These are phyloP conservation scores for Fopius arisanus DNA, from an alignment of 1,140 invertebrate genomes.

Conservation along the genomic window DNA sequence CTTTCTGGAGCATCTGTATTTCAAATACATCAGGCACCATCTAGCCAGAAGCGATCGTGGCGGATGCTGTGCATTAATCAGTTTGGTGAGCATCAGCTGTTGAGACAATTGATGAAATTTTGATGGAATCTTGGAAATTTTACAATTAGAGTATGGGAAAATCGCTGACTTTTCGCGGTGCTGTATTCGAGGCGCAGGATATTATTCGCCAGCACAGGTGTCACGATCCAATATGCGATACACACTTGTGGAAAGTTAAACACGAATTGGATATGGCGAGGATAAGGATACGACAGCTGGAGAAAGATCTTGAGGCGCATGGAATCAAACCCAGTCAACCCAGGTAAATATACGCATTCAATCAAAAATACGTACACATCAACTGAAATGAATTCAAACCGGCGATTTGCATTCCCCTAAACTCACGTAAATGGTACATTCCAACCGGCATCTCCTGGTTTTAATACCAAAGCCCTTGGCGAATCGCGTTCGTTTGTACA, in stretches of 20 bases:
- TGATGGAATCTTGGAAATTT: too few species aligned
- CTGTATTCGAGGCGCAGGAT: constrained; percentile 86
- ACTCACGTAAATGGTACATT: too few species aligned
- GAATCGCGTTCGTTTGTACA: neutral
- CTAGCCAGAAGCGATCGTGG: constrained; percentile 87
- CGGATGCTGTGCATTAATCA: constrained; percentile 90
- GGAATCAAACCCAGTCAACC: constrained; percentile 78
- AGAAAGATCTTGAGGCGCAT: constrained; percentile 83
- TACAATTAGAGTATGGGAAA: constrained; percentile 70
- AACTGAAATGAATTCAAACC: neutral
- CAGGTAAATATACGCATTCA: constrained; percentile 54
- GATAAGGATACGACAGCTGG: constrained; percentile 82
- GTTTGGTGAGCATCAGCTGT: constrained; percentile 72
- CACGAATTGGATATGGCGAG: constrained; percentile 87
- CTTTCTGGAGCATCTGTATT: constrained; percentile 92
- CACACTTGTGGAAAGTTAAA: constrained; percentile 87
- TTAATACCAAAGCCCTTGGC: neutral
- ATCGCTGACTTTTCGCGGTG: constrained; percentile 86
- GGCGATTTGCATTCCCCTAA: neutral
- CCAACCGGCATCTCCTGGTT: too few species aligned
- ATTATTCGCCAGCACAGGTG: constrained; percentile 71
- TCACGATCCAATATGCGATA: constrained; percentile 82
- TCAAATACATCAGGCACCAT: constrained; percentile 87
- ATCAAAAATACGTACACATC: neutral
- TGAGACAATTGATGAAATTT: too few species aligned